These are phyloP conservation scores for Eufriesea mexicana DNA, from an alignment of 1,140 invertebrate species.

Conservation along the genomic window DNA sequence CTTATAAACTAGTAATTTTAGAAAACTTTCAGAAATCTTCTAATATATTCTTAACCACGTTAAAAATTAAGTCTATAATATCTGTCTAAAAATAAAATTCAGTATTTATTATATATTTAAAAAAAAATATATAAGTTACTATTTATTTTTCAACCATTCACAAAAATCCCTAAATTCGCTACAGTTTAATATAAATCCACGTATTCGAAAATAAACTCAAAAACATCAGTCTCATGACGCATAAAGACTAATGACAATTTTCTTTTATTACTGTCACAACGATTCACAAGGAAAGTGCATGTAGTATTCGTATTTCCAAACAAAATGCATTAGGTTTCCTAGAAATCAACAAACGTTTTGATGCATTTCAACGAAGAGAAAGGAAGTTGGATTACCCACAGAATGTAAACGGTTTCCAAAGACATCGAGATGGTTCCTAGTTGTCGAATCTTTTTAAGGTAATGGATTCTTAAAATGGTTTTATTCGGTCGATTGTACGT, in stretches of 20 bases:
- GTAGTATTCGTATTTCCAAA: not conserved
- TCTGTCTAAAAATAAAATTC: too few species aligned
- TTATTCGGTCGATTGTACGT: not conserved
- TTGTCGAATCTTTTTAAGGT: not conserved
- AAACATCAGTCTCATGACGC: not conserved
- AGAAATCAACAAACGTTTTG: slow-evolving; percentile 4
- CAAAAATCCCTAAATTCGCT: too few species aligned
- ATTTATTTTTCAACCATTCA: too few species aligned
- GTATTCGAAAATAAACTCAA: not conserved
- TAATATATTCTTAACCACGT: too few species aligned
- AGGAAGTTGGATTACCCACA: not conserved
- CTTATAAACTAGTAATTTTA: too few species aligned
- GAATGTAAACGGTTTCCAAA: not conserved
- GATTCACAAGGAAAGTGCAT: not conserved
- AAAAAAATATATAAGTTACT: too few species aligned
- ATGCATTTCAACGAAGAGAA: slow-evolving; percentile 29
- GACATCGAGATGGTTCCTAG: too few species aligned
- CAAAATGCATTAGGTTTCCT: not conserved
- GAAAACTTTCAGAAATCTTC: too few species aligned
- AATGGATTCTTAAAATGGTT: not conserved
- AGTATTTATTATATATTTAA: too few species aligned
- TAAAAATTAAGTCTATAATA: too few species aligned
- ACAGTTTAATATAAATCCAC: not conserved
- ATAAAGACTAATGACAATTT: not conserved
- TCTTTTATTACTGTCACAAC: not conserved